Evolutionary conservation across 2,797 vertebrate species (phyloP), one percentile per base, ranked within the genome.

Genomic region (Triplophysa yarkandensis): DNA sequence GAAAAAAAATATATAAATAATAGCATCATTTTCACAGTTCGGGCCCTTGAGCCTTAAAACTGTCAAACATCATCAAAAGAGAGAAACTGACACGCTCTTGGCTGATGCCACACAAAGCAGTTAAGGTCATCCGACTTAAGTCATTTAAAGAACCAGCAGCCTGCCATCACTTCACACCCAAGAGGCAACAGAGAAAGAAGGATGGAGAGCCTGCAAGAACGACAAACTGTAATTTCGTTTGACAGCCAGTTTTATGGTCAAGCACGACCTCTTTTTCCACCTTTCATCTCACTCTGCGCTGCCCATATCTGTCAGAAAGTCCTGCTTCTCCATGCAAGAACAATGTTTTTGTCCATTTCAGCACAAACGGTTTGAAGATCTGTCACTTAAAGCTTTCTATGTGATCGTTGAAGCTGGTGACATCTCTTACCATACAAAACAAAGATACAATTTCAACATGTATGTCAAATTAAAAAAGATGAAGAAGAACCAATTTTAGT

Each of bases 141-240:
- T 9, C 13, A 58, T 60, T 71, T 25, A 46, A 46, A 55, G 36
- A 25, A 25, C 30, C 50, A 55, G 27, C 14, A 23, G 34, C 48
- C 71, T 52, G 68, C 63, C 55, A 67, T 67, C 52, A 71, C 44
- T 66, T 66, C n/a, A 44, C 62, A 52, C 32, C 27, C 27, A 17
- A 43, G 70, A 41, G 23, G 23, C 14, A 27, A 21, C 17, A 32
- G 43, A 41, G 25, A 61, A 61, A 34, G 41, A 32, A 21, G 5
- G 48, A 39, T 60, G 21, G 13, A 36, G 10, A 66, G 25, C 9
- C 43, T 34, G 44, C 63, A 44, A 66, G 66, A 23, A 7, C 25
- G 63, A 72, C 63, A 54, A 63, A 27, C 36, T 13, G 57, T 39
- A 23, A 68, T 73, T 73, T 68, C 16, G 60, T 65, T 50, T 71